Conservation (phyloP, 2,888 invertebrate genomes). For the Lasioglossum figueresi region DNA sequence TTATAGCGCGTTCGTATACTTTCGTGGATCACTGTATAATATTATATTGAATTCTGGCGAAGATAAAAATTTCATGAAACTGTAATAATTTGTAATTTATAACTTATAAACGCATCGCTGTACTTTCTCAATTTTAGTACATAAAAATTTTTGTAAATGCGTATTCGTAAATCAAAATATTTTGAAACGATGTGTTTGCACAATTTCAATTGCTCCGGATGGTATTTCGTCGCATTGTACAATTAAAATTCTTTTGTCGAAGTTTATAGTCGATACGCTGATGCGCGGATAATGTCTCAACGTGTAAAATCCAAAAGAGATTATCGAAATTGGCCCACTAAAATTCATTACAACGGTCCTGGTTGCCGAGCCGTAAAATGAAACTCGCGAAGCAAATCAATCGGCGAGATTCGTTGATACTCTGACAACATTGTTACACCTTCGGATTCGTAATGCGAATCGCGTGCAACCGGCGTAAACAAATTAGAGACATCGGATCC, state of each 20-base stretch:
- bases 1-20: too few species aligned
- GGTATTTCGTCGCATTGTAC: not conserved
- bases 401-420: not conserved
- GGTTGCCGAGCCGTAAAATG: not conserved
- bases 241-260: not conserved
- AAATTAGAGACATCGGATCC: conserved; percentile 5
- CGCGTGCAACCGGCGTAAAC: not conserved
- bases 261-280: not conserved
- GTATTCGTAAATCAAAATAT: not conserved
- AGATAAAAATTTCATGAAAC: not conserved
- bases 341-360: not conserved
- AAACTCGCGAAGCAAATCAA: conserved; percentile 4
- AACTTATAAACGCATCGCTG: too few species aligned
- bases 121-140: not conserved
- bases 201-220: not conserved
- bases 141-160: not conserved
- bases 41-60: too few species aligned
- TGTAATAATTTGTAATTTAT: too few species aligned
- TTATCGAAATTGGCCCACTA: not conserved
- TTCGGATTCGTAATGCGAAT: not conserved
- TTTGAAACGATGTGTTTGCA: not conserved
- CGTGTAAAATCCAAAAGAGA: conserved; percentile 1
- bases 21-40: too few species aligned
- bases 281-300: not conserved
- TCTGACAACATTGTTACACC: not conserved